Conservation (phyloP, 2,113 vertebrate species). For the Phalacrocorax carbo region DNA sequence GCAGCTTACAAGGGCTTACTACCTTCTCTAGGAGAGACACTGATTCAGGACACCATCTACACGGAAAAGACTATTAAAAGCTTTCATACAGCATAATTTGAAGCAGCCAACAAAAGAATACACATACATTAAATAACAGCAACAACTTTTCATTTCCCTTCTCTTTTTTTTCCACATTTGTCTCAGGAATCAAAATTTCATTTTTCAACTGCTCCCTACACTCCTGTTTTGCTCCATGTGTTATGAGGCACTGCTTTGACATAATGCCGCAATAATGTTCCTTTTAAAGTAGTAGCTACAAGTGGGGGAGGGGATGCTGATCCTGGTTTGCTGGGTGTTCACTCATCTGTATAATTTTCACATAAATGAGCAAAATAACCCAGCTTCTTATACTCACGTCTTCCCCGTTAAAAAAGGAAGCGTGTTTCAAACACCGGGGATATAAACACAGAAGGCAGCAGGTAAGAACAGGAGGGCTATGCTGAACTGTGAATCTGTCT, state of each 20-base stretch:
- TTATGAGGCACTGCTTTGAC: neutral
- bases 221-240: neutral
- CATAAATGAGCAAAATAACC: neutral
- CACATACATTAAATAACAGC: neutral
- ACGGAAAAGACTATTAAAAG: neutral
- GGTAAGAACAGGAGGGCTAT: conserved; percentile 24
- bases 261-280: neutral
- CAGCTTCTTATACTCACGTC: neutral
- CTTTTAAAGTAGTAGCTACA: conserved; percentile 26
- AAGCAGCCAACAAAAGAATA: neutral
- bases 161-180: neutral
- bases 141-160: neutral
- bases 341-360: conserved; percentile 23
- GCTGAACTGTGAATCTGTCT: conserved; percentile 17
- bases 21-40: neutral
- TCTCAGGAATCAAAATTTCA: neutral
- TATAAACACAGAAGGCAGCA: conserved; percentile 30
- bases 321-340: conserved; percentile 21
- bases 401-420: neutral
- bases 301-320: neutral
- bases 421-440: neutral
- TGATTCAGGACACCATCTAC: neutral
- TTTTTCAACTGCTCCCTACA: neutral
- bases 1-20: neutral
- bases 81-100: neutral